These are phyloP conservation scores for Loxodonta africana DNA, from an alignment of 2,113 vertebrate species.

Conservation along the genomic window DNA sequence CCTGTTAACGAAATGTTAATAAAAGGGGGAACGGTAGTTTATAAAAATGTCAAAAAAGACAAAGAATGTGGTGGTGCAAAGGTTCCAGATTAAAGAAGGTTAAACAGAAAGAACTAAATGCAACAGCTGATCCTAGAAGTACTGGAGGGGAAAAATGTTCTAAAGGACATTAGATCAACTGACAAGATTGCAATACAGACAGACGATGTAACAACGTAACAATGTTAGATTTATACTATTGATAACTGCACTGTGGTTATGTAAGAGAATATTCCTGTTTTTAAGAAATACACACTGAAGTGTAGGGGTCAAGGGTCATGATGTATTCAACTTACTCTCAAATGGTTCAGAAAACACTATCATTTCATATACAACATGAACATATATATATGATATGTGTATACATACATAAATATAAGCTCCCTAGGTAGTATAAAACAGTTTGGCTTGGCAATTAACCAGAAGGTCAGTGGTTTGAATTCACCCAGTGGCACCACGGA, in stretches of 20 bases:
- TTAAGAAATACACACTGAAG: too few species aligned
- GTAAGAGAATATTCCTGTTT: neutral
- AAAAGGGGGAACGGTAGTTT: neutral
- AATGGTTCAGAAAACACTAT: too few species aligned
- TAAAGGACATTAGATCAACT: neutral
- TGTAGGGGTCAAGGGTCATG: too few species aligned
- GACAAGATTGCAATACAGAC: neutral
- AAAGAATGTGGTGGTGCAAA: neutral
- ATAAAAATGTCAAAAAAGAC: constrained; percentile 27
- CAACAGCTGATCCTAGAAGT: neutral
- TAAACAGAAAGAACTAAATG: neutral
- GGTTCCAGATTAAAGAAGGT: constrained; percentile 15
- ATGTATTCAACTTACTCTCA: too few species aligned
- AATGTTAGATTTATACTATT: neutral
- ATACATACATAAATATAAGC: too few species aligned
- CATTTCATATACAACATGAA: too few species aligned
- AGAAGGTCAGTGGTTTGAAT: too few species aligned
- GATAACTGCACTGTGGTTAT: neutral
- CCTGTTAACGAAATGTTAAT: constrained; percentile 11
- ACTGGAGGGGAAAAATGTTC: neutral
- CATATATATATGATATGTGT: too few species aligned
- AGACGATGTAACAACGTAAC: neutral
- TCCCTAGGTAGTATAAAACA: too few species aligned
- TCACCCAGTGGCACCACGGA: too few species aligned
- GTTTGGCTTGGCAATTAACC: too few species aligned